Evolutionary conservation across 2,888 invertebrate species (phyloP), one percentile per base, ranked within the genome.

Genomic region (Automeris io): DNA sequence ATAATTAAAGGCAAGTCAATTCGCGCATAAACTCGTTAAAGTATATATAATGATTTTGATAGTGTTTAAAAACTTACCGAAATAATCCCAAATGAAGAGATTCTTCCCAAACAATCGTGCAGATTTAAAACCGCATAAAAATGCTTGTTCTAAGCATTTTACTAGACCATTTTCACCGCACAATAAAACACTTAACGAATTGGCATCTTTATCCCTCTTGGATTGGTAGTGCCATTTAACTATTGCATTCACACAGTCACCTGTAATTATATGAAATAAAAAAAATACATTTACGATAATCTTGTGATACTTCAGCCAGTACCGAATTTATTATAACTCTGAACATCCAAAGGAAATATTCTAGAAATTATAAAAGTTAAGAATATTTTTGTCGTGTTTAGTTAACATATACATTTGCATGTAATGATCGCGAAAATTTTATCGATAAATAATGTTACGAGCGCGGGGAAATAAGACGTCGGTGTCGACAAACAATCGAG

Each of bases 81-180:
- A 93, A 81, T 96, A 99, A 77, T 99, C 99, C 99, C 99, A 99
- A 48, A 99, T 92, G 70, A 97, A 99, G 51, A 97, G 91, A 83
- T 98, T 97, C 56, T 94, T 92, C 18, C 97, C 94, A 74, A 99
- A 98, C 55, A 98, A 90, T 42, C 98, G 89, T 2, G 95, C 91
- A 4, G 97, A 97, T 59, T 96, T 95, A 75, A 98, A 98, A 5
- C 99, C 99, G 61, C 93, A 93, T n/a, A 96, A 89, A 76, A 99
- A 98, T 2, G 97, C 96, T 70, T 96, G 94, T 71, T 99, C 98
- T 54, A 99, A 85, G 61, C 96, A 95, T 64, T 93, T 92, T 2
- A 99, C 98, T 5, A 99, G 88, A 0, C 99, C 99, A 50, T 93
- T 92, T 70, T 99, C 98, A 0, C 99, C 99, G 75, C 99, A 99